Base-by-base conservation (phyloP, 2,888 invertebrate genomes). In the Melinaea menophilus region DNA sequence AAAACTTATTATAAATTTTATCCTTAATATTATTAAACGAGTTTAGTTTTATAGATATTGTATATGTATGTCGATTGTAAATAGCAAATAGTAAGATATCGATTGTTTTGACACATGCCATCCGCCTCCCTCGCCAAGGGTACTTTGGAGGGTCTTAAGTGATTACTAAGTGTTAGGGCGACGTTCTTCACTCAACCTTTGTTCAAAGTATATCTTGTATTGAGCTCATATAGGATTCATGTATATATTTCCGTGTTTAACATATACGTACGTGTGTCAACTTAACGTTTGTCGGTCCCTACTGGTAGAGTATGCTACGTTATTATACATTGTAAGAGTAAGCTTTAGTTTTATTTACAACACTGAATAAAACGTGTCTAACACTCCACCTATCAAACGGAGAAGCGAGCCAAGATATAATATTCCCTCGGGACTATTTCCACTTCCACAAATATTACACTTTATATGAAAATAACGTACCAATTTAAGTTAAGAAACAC, bases 111-210 rank as follows among this genome's bases (percentile, higher is more conserved):
- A 51, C 51, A 51, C 31, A 51, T 51, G 51, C 51, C 51, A 51
- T 51, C 51, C 31, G 31, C 51, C 31, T 51, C 51, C 51, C 51
- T 51, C 51, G 5, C 5, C 31, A 11, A 51, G 51, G 51, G 51
- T 31, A 31, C 51, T 51, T 66, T 66, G 67, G 67, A 71, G 72
- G 73, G 71, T 67, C 71, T 72, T 77, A 77, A 79, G 75, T 78
- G 79, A 79, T 77, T 76, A 76, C 72, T 66, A 69, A 73, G 72
- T 71, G 67, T 64, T 60, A 63, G 72, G 70, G 67, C 63, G 71
- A 59, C 66, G 64, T 61, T 60, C 61, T 62, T 66, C 68, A 62
- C 70, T 64, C 67, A 59, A 63, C 64, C 65, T 71, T 75, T 72
- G 74, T 76, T 75, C 73, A 73, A 74, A 72, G 72, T 71, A 73